A percentile compares a stretch with the other conserved stretches of the same genome.
These are phyloP conservation scores for Drosophila mojavensis DNA, from an alignment of 1,140 invertebrate species.

Conservation along the genomic window DNA sequence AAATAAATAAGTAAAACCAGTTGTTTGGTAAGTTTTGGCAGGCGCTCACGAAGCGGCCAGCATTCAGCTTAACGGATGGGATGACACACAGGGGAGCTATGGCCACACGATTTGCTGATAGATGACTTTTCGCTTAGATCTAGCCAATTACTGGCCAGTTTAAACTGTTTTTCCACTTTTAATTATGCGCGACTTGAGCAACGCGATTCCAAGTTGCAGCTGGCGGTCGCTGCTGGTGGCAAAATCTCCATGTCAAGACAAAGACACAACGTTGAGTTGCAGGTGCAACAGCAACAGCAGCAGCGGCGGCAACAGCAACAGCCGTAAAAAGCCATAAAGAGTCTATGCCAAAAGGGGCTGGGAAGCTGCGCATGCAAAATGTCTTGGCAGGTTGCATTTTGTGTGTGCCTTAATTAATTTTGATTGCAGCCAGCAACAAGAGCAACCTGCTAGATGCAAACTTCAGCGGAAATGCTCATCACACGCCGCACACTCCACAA, in stretches of 20 bases:
- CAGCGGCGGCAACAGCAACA: slow-evolving; percentile 59
- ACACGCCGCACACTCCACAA: slow-evolving; percentile 48
- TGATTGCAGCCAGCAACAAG: slow-evolving; percentile 67
- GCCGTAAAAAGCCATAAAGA: slow-evolving; percentile 73
- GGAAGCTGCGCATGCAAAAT: slow-evolving; percentile 42
- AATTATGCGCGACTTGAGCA: slow-evolving; percentile 65
- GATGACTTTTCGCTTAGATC: slow-evolving; percentile 37
- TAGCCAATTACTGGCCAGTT: slow-evolving; percentile 52
- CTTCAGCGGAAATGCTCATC: slow-evolving; percentile 75
- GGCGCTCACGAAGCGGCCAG: slow-evolving; percentile 6
- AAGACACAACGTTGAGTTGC: slow-evolving; percentile 40
- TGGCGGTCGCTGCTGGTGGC: slow-evolving; percentile 51
- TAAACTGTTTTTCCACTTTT: slow-evolving; percentile 59
- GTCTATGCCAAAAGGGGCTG: slow-evolving; percentile 41
- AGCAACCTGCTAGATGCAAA: slow-evolving; percentile 26
- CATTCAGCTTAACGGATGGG: slow-evolving; percentile 12
- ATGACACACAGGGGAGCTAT: slow-evolving; percentile 6
- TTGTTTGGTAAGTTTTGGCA: neutral
- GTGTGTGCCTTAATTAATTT: slow-evolving; percentile 80
- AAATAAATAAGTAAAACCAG: neutral
- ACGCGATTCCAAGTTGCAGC: slow-evolving; percentile 31
- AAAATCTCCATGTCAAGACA: slow-evolving; percentile 53
- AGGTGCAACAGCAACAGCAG: slow-evolving; percentile 27
- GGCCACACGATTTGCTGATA: slow-evolving; percentile 31
- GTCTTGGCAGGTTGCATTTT: slow-evolving; percentile 37